phyloP scores from a whole-genome alignment of 2,797 vertebrate genomes.

The Cygnus olor region DNA sequence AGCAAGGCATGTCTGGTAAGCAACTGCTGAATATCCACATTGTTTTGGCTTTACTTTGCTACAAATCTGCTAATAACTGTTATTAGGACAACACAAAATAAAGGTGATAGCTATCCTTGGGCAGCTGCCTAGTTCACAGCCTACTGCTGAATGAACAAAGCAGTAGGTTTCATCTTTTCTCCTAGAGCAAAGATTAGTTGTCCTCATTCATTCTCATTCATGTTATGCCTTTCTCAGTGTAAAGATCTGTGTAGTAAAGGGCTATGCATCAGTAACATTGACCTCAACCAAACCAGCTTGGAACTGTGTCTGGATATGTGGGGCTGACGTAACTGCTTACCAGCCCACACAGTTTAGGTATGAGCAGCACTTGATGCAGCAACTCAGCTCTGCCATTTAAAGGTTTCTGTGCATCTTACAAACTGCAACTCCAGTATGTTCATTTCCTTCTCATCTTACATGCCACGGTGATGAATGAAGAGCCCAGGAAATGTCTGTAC shows the following conservation, averaged over 20 bases:
- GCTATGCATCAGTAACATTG: fast-evolving
- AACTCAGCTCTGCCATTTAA: not conserved
- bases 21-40: fast-evolving
- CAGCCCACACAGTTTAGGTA: not conserved
- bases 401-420: not conserved
- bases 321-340: not conserved
- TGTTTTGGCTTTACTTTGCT: not conserved
- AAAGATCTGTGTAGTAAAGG: not conserved
- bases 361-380: not conserved
- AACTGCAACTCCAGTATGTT: not conserved
- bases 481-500: not conserved
- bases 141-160: not conserved
- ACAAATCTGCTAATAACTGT: not conserved
- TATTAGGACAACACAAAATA: not conserved
- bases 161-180: not conserved
- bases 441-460: not conserved
- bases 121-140: not conserved
- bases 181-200: not conserved
- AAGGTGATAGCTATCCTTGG: not conserved
- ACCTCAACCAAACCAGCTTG: not conserved
- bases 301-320: not conserved
- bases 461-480: not conserved
- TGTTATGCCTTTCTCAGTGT: not conserved
- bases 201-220: fast-evolving
- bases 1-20: not conserved